Base-by-base conservation (phyloP, 1,140 invertebrate species). In the Acarapis woodi region DNA sequence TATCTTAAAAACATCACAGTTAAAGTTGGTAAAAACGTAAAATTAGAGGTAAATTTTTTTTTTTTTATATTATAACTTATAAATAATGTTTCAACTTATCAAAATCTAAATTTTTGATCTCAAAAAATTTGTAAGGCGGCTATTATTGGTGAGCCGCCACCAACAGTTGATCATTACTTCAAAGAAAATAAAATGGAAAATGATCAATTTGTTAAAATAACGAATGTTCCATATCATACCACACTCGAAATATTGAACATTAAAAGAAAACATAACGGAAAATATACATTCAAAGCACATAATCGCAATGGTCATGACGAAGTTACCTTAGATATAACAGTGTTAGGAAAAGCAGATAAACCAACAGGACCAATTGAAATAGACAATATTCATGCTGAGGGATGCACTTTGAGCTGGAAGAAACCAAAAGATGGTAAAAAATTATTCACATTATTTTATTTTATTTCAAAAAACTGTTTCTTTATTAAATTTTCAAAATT, bases 71-170 rank as follows among this genome's bases (percentile, higher is more conserved):
- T n/a, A n/a, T n/a, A n/a, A n/a, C n/a, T n/a, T n/a, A n/a, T n/a
- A n/a, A n/a, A n/a, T n/a, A n/a, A n/a, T n/a, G n/a, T n/a, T n/a
- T n/a, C n/a, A n/a, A n/a, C n/a, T n/a, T n/a, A n/a, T n/a, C n/a
- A n/a, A n/a, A n/a, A n/a, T n/a, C n/a, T n/a, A n/a, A n/a, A n/a
- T n/a, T n/a, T n/a, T n/a, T n/a, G n/a, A n/a, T n/a, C n/a, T n/a
- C n/a, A n/a, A n/a, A n/a, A n/a, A n/a, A n/a, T n/a, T n/a, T n/a
- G n/a, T n/a, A n/a, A n/a, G n/a, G n/a, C n/a, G 39, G 79, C 88
- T 50, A 73, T 93, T 32, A 71, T 85, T 50, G 90, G 93, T 42
- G 88, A 97, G 58, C 87, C 88, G 3, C 73, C 97, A 35, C 79
- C 83, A 48, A 69, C 97, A 10, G 41, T 34, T 42, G 70, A 70